These are phyloP conservation scores for Halcyon senegalensis DNA, from an alignment of 2,113 vertebrate species.

Conservation along the genomic window DNA sequence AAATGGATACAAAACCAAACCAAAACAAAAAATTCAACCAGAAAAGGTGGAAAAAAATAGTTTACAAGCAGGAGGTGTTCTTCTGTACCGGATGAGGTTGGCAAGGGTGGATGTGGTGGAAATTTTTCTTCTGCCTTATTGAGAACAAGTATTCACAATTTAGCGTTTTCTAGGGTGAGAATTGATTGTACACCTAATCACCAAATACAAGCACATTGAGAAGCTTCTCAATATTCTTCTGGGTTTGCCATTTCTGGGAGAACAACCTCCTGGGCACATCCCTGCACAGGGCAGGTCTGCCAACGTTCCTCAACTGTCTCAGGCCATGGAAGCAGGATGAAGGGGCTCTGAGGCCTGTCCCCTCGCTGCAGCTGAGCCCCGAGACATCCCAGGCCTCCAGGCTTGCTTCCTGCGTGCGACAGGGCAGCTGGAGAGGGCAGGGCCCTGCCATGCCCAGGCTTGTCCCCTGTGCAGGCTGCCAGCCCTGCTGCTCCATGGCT, in stretches of 20 bases:
- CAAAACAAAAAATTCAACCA: background rate
- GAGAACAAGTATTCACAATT: background rate
- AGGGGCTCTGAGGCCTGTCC: background rate
- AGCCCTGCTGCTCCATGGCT: background rate
- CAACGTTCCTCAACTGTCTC: rapidly evolving
- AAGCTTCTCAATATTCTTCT: background rate
- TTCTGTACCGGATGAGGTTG: background rate
- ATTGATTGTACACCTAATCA: background rate
- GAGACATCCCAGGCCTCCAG: background rate
- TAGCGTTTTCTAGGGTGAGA: background rate
- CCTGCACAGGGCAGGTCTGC: rapidly evolving
- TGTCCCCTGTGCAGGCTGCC: rapidly evolving
- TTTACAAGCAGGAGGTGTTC: background rate
- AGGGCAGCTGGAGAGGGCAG: background rate
- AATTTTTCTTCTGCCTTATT: background rate
- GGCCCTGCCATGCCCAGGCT: rapidly evolving
- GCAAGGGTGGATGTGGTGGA: background rate
- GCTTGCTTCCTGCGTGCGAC: too few relatives aligned
- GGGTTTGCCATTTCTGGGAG: background rate
- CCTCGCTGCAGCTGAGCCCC: rapidly evolving
- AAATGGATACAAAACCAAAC: background rate
- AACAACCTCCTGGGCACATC: background rate
- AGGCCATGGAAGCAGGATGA: background rate
- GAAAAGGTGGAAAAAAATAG: background rate
- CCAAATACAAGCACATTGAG: background rate